Conservation (phyloP, 2,113 vertebrate species). For the Gadus chalcogrammus region DNA sequence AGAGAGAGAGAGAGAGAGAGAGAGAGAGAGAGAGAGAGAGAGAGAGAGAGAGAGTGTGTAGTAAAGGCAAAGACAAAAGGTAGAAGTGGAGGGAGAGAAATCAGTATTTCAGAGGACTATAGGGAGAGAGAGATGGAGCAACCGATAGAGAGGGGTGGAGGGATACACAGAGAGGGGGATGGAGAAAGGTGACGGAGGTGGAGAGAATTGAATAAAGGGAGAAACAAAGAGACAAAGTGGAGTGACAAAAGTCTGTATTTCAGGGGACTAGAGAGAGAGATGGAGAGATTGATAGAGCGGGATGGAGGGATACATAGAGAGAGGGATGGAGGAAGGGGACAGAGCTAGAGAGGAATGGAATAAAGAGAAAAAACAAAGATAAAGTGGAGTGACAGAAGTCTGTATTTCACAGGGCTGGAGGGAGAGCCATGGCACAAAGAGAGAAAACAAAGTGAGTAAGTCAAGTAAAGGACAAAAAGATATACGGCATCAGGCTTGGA, state of each 20-base stretch:
- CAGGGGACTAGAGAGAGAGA: constrained; percentile 12
- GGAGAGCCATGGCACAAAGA: too few relatives aligned
- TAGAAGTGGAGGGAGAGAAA: constrained; percentile 17
- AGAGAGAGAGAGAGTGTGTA: too few relatives aligned
- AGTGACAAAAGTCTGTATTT: constrained; percentile 3
- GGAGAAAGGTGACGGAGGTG: neutral
- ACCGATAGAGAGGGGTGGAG: too few relatives aligned
- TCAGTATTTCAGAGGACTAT: constrained; percentile 18
- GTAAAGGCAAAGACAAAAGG: neutral
- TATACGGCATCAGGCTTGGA: too few relatives aligned
- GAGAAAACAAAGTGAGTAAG: too few relatives aligned
- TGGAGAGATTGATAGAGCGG: too few relatives aligned
- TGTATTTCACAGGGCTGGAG: constrained; percentile 15
- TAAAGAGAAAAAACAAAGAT: neutral
- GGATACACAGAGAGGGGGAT: too few relatives aligned
- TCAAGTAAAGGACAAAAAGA: too few relatives aligned
- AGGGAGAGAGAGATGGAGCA: too few relatives aligned
- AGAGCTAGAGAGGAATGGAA: neutral
- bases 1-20: too few relatives aligned
- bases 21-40: too few relatives aligned
- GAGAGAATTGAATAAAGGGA: neutral
- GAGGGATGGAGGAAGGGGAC: neutral
- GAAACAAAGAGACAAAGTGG: constrained; percentile 16
- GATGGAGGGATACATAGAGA: too few relatives aligned
- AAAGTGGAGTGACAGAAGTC: constrained; percentile 20